A percentile compares a stretch with the other conserved stretches of the same genome.
These are phyloP conservation scores for Conus ventricosus DNA, from an alignment of 1,140 invertebrate species.

Conservation along the genomic window DNA sequence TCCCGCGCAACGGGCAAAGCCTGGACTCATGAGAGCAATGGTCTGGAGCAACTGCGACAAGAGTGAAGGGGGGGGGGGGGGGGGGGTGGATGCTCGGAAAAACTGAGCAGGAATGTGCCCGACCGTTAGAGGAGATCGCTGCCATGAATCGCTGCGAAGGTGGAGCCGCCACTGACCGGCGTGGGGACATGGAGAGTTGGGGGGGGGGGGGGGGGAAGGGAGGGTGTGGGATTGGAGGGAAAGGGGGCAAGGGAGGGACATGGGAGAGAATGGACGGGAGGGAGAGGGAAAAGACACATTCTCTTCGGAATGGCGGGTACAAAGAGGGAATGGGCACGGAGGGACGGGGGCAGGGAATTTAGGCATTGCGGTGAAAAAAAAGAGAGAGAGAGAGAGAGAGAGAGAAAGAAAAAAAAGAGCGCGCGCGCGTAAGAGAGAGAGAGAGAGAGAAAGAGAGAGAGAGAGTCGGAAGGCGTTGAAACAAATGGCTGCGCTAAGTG, in stretches of 20 bases:
- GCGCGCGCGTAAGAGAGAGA: not conserved
- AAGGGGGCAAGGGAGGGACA: too few relatives aligned
- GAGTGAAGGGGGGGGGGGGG: not conserved
- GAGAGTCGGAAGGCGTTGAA: conserved; percentile 25
- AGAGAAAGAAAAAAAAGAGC: not conserved
- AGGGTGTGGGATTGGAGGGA: not conserved
- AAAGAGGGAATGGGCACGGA: not conserved
- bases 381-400: not conserved
- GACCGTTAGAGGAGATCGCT: not conserved
- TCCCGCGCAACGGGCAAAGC: not conserved
- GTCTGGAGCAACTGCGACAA: not conserved
- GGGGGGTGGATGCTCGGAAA: not conserved
- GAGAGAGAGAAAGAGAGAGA: not conserved
- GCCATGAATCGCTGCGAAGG: not conserved
- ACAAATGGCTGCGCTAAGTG: conserved; percentile 36
- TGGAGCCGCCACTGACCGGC: not conserved
- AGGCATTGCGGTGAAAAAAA: not conserved
- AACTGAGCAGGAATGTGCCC: not conserved
- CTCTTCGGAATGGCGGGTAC: not conserved
- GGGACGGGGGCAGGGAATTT: not conserved
- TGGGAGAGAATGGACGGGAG: not conserved
- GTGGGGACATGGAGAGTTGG: not conserved
- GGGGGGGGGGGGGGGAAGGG: not conserved
- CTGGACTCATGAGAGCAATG: not conserved
- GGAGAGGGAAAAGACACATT: not conserved